Base-by-base conservation (phyloP, 2,888 invertebrate species). In the Pachydiplax longipennis region DNA sequence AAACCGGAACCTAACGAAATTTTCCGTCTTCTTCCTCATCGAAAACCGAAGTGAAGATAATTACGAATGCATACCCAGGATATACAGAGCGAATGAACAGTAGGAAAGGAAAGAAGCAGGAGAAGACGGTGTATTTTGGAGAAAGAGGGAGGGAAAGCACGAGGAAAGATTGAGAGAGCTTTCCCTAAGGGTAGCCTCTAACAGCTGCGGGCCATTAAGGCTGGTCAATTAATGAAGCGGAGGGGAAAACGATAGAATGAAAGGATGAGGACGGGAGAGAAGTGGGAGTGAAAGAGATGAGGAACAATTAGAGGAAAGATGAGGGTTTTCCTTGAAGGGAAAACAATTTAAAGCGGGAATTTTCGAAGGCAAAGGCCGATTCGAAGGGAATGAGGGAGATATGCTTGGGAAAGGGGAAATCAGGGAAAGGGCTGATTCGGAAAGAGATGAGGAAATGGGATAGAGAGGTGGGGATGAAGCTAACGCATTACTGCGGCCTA, bases 151-250 rank as follows among this genome's bases (percentile, higher is more conserved):
- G 73, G 73, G 65, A 65, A 22, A 73, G 73, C 6, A 25, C 12
- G 73, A 31, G 73, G 73, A 31, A 31, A 73, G 73, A 73, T 31
- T 65, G 65, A n/a, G 22, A 18, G 22, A 31, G 25, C 73, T 31
- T 83, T 83, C 83, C 83, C 83, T 58, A 83, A 83, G 53, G 83
- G 83, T 83, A 35, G 83, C 83, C 83, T 53, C 83, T 35, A 83
- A 83, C 83, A 83, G 83, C 83, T 83, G 83, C 53, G 83, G 53
- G 83, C 83, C 83, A 83, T 83, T 83, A 83, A 83, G 83, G 53
- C 15, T 31, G 83, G 83, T 40, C 83, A 58, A 83, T 83, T 83
- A 83, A 83, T 83, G 83, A 83, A 83, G 53, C 82, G 48, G 31
- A 48, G 83, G 31, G 31, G 58, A 83, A 31, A 83, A 48, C 22